These are phyloP conservation scores for Norana najaformis DNA, from an alignment of 2,888 invertebrate genomes.

Conservation along the genomic window DNA sequence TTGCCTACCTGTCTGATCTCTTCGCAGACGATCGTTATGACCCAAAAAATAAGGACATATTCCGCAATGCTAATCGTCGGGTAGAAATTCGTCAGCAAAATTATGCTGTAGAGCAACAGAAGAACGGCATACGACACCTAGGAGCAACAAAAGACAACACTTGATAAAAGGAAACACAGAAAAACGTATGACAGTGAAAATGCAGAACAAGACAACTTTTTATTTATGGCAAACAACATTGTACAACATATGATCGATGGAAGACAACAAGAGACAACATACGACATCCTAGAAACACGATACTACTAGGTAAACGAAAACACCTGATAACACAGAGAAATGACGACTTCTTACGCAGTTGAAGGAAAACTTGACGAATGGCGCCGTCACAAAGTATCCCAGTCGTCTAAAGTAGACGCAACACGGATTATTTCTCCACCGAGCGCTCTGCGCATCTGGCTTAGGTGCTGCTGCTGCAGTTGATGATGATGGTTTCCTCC, in stretches of 20 bases:
- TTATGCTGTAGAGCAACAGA: constrained; percentile 56
- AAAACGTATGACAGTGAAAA: too few species aligned
- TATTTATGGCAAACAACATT: background rate
- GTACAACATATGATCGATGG: background rate
- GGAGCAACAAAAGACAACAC: background rate
- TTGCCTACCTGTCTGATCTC: constrained; percentile 58
- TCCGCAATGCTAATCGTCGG: constrained; percentile 45
- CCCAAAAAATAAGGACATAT: constrained; percentile 57
- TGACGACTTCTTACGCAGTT: constrained; percentile 60
- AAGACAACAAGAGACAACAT: background rate
- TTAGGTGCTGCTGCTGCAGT: too few species aligned
- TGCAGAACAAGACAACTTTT: too few species aligned
- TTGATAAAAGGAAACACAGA: too few species aligned
- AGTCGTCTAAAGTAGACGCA: constrained; percentile 35
- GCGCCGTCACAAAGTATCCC: constrained; percentile 45
- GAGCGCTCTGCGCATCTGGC: too few species aligned
- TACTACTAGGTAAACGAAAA: too few species aligned
- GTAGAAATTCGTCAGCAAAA: constrained; percentile 54
- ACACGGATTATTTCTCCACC: too few species aligned
- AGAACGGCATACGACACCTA: constrained; percentile 59
- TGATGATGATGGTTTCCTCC: too few species aligned
- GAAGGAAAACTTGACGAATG: constrained; percentile 56
- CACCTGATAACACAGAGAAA: too few species aligned
- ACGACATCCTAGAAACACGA: too few species aligned
- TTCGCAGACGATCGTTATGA: constrained; percentile 57